These are phyloP conservation scores for Rhinophrynus dorsalis DNA, from an alignment of 2,797 vertebrate genomes.

Conservation along the genomic window DNA sequence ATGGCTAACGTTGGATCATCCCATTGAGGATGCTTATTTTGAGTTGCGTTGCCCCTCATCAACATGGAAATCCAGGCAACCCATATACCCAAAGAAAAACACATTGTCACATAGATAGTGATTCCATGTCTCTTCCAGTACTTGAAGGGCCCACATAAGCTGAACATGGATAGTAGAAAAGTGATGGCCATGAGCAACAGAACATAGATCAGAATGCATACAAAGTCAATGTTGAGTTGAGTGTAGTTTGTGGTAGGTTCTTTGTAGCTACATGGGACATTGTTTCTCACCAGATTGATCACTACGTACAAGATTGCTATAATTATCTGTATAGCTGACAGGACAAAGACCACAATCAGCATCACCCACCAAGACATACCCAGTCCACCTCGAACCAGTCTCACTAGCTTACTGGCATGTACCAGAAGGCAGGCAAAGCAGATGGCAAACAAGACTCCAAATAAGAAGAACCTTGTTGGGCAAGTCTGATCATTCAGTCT, in stretches of 20 bases:
- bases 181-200: slow-evolving; percentile 75
- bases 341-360: slow-evolving; percentile 64
- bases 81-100: slow-evolving; percentile 81
- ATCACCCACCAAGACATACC: slow-evolving; percentile 66
- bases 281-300: slow-evolving; percentile 67
- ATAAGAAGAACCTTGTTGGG: slow-evolving; percentile 85
- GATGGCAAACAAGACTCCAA: slow-evolving; percentile 81
- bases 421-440: slow-evolving; percentile 86
- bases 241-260: slow-evolving; percentile 29
- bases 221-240: slow-evolving; percentile 72
- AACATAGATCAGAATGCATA: slow-evolving; percentile 86
- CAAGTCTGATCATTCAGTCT: slow-evolving; percentile 69
- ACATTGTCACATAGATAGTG: slow-evolving; percentile 71
- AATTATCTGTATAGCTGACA: slow-evolving; percentile 82
- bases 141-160: slow-evolving; percentile 71
- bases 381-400: slow-evolving; percentile 65
- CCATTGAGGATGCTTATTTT: slow-evolving; percentile 61
- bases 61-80: slow-evolving; percentile 85
- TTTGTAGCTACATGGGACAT: background rate
- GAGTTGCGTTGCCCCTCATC: slow-evolving; percentile 52
- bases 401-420: slow-evolving; percentile 74
- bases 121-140: slow-evolving; percentile 72
- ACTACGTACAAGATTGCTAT: slow-evolving; percentile 79
- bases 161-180: slow-evolving; percentile 65
- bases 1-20: slow-evolving; percentile 82